Evolutionary conservation across 2,797 vertebrate genomes (phyloP), one percentile per base, ranked within the genome.

Genomic region (Ptychadena robeensis): DNA sequence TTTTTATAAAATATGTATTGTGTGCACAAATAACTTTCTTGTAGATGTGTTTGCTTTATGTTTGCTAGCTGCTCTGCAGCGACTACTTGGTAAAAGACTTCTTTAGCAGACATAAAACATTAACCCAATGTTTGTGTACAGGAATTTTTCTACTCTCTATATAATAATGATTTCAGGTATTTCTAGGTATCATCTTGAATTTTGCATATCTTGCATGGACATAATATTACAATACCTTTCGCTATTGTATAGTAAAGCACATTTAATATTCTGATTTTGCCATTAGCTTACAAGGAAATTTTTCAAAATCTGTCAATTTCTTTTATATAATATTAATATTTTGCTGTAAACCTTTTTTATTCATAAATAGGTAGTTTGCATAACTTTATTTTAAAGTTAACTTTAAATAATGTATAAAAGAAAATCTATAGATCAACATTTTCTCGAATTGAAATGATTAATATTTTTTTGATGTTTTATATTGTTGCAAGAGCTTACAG

Each of bases 21-120:
- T 78, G 44, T 69, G 82, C 86, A 85, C 92, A 92, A 92, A 93
- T 93, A 93, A 91, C 89, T 92, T 92, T 89, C 80, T 87, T 85
- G 38, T 82, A 86, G 87, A 67, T 86, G 77, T 73, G 12, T 85
- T 86, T 88, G 85, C 86, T 88, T 75, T 88, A 80, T 88, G 80
- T 85, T 82, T 88, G 80, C 85, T 82, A 88, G 92, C 90, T 90
- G 92, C 90, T 91, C 83, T 88, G 85, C 87, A 89, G 32, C 37
- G 32, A 65, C 37, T 66, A 35, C 38, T 75, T 14, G 30, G 10
- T 68, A 53, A 38, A 35, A 34, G 25, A 30, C 40, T 35, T 68
- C 37, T 32, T 10, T 35, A 34, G 37, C 32, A 40, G 28, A 59
- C 48, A 70, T 74, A 35, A 38, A 37, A 65, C 31, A 32, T 65